A percentile compares a stretch with the other conserved stretches of the same genome.
These are phyloP conservation scores for Cavia porcellus DNA, from an alignment of 2,113 vertebrate species.

Conservation along the genomic window DNA sequence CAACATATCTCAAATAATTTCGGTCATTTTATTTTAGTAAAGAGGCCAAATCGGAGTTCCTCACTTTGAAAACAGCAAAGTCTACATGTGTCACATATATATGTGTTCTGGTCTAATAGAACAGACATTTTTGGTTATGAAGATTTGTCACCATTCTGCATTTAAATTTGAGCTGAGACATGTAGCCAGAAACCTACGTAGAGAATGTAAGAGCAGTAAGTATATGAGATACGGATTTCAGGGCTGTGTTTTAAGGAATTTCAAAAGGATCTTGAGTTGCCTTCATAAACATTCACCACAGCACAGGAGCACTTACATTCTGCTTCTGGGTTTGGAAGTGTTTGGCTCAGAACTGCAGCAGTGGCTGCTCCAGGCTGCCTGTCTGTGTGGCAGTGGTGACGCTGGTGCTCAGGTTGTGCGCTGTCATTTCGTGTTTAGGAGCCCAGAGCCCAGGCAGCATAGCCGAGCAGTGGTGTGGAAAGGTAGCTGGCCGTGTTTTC, in stretches of 20 bases:
- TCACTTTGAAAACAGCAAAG: conserved; percentile 33
- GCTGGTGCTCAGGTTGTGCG: not conserved
- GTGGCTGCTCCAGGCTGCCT: not conserved
- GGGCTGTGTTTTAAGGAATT: conserved; percentile 3
- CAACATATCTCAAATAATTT: conserved; percentile 40
- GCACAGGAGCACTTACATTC: not conserved
- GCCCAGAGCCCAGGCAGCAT: not conserved
- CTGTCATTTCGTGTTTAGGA: not conserved
- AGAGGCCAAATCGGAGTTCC: not conserved
- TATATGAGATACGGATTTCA: not conserved
- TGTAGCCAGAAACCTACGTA: not conserved
- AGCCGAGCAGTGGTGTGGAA: not conserved
- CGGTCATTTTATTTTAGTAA: conserved; percentile 6
- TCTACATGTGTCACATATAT: not conserved
- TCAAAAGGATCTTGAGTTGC: conserved; percentile 19
- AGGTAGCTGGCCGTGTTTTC: not conserved
- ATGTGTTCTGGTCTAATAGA: not conserved
- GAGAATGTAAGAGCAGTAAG: not conserved
- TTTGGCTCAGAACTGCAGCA: not conserved
- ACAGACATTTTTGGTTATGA: not conserved
- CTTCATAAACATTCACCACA: not conserved
- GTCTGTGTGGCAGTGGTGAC: not conserved
- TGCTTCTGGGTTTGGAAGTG: not conserved
- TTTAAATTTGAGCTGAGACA: conserved; percentile 10
- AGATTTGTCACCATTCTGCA: not conserved